Base-by-base conservation (phyloP, 2,113 vertebrate genomes). In the Microtus richardsoni region DNA sequence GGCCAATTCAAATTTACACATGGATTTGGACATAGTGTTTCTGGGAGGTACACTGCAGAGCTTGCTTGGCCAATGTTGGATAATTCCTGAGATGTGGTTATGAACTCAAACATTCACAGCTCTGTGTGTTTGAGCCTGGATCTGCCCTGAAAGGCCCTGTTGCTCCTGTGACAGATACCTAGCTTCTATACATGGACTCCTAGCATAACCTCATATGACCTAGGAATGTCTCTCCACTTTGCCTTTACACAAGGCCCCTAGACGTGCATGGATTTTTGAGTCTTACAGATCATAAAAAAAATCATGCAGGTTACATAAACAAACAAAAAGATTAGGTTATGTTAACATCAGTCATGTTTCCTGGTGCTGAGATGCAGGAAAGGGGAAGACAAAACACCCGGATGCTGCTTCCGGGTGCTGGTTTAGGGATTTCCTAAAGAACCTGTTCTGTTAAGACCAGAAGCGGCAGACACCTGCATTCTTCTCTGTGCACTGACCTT, bases 151-250 rank as follows among this genome's bases (percentile, higher is more conserved):
- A 73, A 44, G 70, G 11, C 39, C 7, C 10, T 3, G 8, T 0
- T 2, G 12, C 0, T 33, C 13, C 74, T 28, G 13, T 12, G 17
- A n/a, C 16, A 7, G 22, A 4, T 19, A 39, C n/a, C 17, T 19
- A 10, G 5, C 7, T 1, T 44, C 36, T 0, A 5, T 7, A 26
- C 19, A 39, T 17, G 2, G 6, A 33, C 28, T 22, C 60, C 71
- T 39, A 5, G 2, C 3, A 7, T 36, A 64, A 21, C 60, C 7
- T 5, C 0, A 0, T 21, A 6, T 39, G 0, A 2, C 44, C 36
- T 14, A 64, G 33, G 33, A 80, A 39, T 0, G 1, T 36, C 47
- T 44, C 24, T 0, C 8, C 39, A 33, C 2, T 26, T 17, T 68
- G n/a, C 17, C 86, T 88, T 60, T 70, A 66, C 60, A 73, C 41